Percentiles rank a stretch among this genome's conserved stretches.
Evolutionary conservation across 2,113 vertebrate species (phyloP).

Genomic region (Spea bombifrons): DNA sequence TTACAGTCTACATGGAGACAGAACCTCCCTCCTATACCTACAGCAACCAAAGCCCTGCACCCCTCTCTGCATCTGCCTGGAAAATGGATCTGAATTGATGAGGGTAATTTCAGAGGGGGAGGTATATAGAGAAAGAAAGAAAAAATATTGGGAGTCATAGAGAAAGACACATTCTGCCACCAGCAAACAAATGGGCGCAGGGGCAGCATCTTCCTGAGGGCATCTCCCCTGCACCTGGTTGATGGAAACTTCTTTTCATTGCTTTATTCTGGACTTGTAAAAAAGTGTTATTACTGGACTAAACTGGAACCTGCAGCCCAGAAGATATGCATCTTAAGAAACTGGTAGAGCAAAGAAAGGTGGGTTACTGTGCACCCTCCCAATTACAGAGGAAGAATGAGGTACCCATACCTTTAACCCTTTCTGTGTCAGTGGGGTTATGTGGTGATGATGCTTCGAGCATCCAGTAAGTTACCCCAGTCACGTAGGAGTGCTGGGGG

Average conservation of each 20-base stretch:
- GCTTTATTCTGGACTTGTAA: not conserved
- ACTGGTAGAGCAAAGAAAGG: slow-evolving; percentile 43
- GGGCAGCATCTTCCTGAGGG: not conserved
- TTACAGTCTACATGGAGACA: slow-evolving; percentile 59
- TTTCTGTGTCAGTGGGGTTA: too few relatives aligned
- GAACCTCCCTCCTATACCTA: slow-evolving; percentile 59
- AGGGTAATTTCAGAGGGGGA: slow-evolving; percentile 74
- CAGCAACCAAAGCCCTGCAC: slow-evolving; percentile 54
- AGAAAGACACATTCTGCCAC: not conserved
- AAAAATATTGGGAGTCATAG: slow-evolving; percentile 1
- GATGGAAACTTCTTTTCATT: not conserved
- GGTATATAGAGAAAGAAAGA: slow-evolving; percentile 48
- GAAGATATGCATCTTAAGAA: slow-evolving; percentile 39
- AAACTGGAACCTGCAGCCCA: not conserved
- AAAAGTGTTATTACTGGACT: not conserved
- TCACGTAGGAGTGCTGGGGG: too few relatives aligned
- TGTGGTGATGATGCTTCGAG: too few relatives aligned
- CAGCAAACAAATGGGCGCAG: slow-evolving; percentile 13
- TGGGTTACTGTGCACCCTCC: not conserved
- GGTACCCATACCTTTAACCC: too few relatives aligned
- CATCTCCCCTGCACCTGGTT: not conserved
- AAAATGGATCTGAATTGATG: slow-evolving; percentile 82
- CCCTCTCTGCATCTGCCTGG: slow-evolving; percentile 65
- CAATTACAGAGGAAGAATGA: too few relatives aligned
- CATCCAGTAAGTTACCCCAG: too few relatives aligned